A percentile compares a stretch with the other conserved stretches of the same genome.
Evolutionary conservation across 2,113 vertebrate genomes (phyloP).

Genomic region (Poicephalus gulielmi): DNA sequence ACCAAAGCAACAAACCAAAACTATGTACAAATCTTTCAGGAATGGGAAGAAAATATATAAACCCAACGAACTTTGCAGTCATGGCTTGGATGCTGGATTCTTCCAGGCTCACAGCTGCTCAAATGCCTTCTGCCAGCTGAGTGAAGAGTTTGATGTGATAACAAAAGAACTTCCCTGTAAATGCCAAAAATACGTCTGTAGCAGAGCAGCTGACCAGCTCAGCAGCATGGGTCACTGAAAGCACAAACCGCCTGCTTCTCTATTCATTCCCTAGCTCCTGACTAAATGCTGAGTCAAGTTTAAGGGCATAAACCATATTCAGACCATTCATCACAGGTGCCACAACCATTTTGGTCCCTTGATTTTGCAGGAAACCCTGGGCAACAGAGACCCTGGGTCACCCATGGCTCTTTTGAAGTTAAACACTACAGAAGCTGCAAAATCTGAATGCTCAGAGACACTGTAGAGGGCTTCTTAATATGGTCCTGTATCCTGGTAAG

Average conservation of each 20-base stretch:
- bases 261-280: slow-evolving; percentile 26
- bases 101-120: slow-evolving; percentile 59
- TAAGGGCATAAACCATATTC: slow-evolving; percentile 37
- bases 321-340: neutral
- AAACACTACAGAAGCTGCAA: neutral
- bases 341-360: neutral
- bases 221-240: slow-evolving; percentile 51
- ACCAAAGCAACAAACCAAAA: neutral
- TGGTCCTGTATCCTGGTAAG: neutral
- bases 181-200: slow-evolving; percentile 50
- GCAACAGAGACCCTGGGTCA: neutral
- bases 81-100: slow-evolving; percentile 26
- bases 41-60: neutral
- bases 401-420: neutral
- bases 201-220: slow-evolving; percentile 62
- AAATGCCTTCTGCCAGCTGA: slow-evolving; percentile 54
- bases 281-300: slow-evolving; percentile 60
- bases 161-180: slow-evolving; percentile 59
- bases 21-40: neutral
- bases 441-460: neutral
- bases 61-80: slow-evolving; percentile 18
- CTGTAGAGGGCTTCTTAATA: neutral
- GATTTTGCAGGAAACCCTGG: neutral
- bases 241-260: slow-evolving; percentile 25
- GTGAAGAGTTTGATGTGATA: slow-evolving; percentile 51